These are phyloP conservation scores for Dysidea cf. avara DNA, from an alignment of 37 sponge, comb jelly and placozoan genomes.

Conservation along the genomic window DNA sequence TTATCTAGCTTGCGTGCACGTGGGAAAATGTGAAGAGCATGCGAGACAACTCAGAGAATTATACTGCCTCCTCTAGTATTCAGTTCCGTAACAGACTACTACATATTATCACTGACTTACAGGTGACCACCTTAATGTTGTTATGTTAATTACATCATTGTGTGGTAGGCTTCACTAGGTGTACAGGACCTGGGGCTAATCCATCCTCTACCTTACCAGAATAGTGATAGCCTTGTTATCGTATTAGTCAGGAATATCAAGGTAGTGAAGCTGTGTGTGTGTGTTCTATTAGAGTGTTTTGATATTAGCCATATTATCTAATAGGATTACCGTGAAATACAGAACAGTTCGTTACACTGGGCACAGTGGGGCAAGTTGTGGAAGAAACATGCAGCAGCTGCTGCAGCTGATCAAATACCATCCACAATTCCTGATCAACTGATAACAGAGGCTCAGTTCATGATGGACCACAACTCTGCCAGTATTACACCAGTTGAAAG, in stretches of 20 bases:
- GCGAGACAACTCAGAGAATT: slow-evolving; percentile 40
- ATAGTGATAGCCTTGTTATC: slow-evolving; percentile 53
- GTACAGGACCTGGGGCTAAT: slow-evolving; percentile 56
- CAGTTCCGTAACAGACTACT: slow-evolving; percentile 60
- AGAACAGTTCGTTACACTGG: slow-evolving; percentile 27
- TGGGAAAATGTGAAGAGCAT: slow-evolving; percentile 61
- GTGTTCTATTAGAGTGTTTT: too few species aligned
- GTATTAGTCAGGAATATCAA: slow-evolving; percentile 51
- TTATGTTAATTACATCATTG: not conserved
- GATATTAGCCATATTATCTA: too few species aligned
- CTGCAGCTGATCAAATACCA: slow-evolving; percentile 3
- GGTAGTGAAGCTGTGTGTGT: not conserved
- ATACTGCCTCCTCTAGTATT: slow-evolving; percentile 54
- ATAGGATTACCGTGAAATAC: too few species aligned
- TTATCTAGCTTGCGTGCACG: slow-evolving; percentile 60
- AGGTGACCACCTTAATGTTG: slow-evolving; percentile 15
- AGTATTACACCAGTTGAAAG: slow-evolving; percentile 14
- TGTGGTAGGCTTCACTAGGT: slow-evolving; percentile 31
- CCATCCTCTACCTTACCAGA: slow-evolving; percentile 60
- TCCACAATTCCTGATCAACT: slow-evolving; percentile 56
- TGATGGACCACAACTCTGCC: slow-evolving; percentile 34
- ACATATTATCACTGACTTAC: slow-evolving; percentile 43
- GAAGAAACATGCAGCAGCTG: slow-evolving; percentile 12
- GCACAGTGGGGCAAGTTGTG: slow-evolving; percentile 20
- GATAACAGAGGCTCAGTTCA: slow-evolving; percentile 31